These are phyloP conservation scores for Cranoglanis bouderius DNA, from an alignment of 2,113 vertebrate species.

Conservation along the genomic window DNA sequence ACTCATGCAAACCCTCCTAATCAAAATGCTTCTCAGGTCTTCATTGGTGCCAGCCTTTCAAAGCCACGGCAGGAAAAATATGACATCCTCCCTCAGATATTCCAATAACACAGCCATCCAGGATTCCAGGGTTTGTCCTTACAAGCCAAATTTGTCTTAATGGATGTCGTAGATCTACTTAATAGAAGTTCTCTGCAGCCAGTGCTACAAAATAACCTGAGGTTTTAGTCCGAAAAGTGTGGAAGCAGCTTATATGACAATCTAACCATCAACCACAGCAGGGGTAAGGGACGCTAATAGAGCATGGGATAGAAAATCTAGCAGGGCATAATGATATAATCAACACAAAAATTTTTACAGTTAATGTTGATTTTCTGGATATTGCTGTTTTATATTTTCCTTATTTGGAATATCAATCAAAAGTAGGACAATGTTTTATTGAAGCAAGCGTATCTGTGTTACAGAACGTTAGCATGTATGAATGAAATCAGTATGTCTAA, in stretches of 20 bases:
- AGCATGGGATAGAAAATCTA: neutral
- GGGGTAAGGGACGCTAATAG: neutral
- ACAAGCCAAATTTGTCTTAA: constrained; percentile 25
- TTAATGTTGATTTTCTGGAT: neutral
- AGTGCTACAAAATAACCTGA: neutral
- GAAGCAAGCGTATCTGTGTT: neutral
- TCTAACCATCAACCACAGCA: neutral
- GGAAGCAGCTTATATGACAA: constrained; percentile 10
- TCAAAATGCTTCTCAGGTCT: constrained; percentile 72
- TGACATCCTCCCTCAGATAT: constrained; percentile 53
- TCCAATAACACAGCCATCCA: constrained; percentile 38
- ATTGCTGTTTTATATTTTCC: too few species aligned
- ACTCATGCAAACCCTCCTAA: constrained; percentile 60
- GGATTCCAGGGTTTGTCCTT: constrained; percentile 16
- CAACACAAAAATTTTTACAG: neutral
- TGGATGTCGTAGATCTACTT: neutral
- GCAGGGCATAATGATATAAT: neutral
- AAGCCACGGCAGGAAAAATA: constrained; percentile 61
- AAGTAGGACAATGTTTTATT: neutral
- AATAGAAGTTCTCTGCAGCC: too few species aligned
- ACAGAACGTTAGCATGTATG: neutral
- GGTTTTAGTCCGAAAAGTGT: neutral
- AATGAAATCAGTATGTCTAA: constrained; percentile 3
- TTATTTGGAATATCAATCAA: too few species aligned
- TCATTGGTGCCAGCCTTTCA: constrained; percentile 56